Base-by-base conservation (phyloP, 35 echinoderm and acorn worm species). In the Heliocidaris erythrogramma region DNA sequence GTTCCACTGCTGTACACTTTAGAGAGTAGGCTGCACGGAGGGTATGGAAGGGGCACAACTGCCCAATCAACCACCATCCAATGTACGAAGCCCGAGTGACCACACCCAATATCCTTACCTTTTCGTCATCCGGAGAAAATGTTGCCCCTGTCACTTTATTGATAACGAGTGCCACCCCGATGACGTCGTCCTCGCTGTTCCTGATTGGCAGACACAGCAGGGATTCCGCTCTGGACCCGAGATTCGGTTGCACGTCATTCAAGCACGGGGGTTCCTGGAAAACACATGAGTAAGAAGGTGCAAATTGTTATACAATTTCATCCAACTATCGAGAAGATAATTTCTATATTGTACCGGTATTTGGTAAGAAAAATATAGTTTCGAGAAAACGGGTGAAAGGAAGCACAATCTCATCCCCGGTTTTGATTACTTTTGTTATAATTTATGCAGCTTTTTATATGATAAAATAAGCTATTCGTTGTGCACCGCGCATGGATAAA, bases 111-210 rank as follows among this genome's bases (percentile, higher is more conserved):
- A 78, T n/a, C 65, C 21, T 78, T 78, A 99, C 98, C 96, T 99
- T 99, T 96, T 99, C 98, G 89, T 99, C 96, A 93, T 99, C 96
- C 42, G 93, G 71, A 9, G 95, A 95, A 86, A 99, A 99, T 27
- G 52, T 49, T 87, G 94, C 94, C n/a, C 96, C 96, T 2, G 91
- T 94, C 18, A 96, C 56, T 48, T 97, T 99, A 86, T 99, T 99
- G 48, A 96, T 94, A 35, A 97, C 96, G 32, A 96, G 94, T 13
- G 95, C 94, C 32, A 97, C 98, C 30, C 98, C 98, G 9, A 96
- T 96, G 88, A 99, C 96, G 86, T 99, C 98, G 96, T 97, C 95
- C 61, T 99, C 98, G 65, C 95, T 97, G 88, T 99, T 99, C 60
- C 94, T 97, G 48, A 99, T 97, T 93, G 98, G 98, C 87, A 96